Percentiles rank a stretch among this genome's conserved stretches.
Conservation (phyloP, 2,113 vertebrate genomes). For the Phasianus colchicus region DNA sequence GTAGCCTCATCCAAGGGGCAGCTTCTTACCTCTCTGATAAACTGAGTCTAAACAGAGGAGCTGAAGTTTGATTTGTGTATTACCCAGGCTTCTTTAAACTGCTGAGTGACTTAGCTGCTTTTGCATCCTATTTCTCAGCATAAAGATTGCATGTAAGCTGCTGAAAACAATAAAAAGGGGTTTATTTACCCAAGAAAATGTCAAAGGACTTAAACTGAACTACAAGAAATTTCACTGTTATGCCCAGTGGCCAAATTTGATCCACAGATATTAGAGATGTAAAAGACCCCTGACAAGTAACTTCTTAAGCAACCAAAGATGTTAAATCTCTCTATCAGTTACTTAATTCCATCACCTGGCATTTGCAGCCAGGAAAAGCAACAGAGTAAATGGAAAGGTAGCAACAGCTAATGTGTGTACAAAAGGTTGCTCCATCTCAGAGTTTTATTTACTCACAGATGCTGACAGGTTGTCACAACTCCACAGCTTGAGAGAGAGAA, state of each 20-base stretch:
- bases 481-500: not conserved
- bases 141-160: not conserved
- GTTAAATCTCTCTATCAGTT: constrained; percentile 9
- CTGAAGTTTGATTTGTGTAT: not conserved
- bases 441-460: constrained; percentile 45
- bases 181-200: not conserved
- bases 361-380: constrained; percentile 22
- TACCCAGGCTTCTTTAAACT: not conserved
- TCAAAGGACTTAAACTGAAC: constrained; percentile 15
- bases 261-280: not conserved
- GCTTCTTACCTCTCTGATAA: not conserved
- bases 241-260: not conserved
- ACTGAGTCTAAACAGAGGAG: not conserved
- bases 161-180: not conserved
- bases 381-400: constrained; percentile 31
- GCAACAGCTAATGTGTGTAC: constrained; percentile 3
- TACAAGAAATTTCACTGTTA: not conserved
- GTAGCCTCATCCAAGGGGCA: fast-evolving
- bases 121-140: not conserved
- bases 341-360: constrained; percentile 11
- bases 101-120: not conserved
- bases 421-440: not conserved
- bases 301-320: not conserved
- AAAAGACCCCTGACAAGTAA: not conserved
- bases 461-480: constrained; percentile 1